Base-by-base conservation (phyloP, 2,113 vertebrate species). In the Mus spicilegus region DNA sequence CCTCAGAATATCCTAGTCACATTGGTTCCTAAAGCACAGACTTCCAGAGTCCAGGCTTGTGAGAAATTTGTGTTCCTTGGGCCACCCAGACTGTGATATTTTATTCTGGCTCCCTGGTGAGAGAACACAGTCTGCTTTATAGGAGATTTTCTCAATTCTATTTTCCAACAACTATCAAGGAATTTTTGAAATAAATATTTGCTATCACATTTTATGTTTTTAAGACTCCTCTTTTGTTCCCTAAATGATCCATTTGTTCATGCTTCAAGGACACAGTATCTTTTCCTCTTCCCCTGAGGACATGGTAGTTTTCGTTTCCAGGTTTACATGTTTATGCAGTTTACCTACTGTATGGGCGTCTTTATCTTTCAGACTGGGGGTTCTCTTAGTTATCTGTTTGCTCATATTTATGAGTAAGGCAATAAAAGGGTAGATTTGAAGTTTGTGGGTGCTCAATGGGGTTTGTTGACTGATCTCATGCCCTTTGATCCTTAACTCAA, bases 401-500 rank as follows among this genome's bases (percentile, higher is more conserved):
- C 12, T 96, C 58, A 58, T 58, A 30, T 86, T 72, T 76, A 77
- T 96, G 58, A 90, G 17, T 70, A 84, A 76, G n/a, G 22, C 36
- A 20, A 46, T 76, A 46, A 80, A 85, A 94, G 87, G 69, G 19
- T 46, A 56, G 56, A 78, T 30, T 58, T 81, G 36, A 86, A 67
- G 17, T 12, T 76, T 30, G 42, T 73, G 54, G 65, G 22, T 20
- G 33, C 82, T 58, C 3, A 46, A 0, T 73, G 26, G 42, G 69
- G 26, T 39, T n/a, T 95, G 17, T 54, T 86, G 56, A 77, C 39
- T 67, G 33, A 33, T 28, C 72, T 90, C 82, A 13, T 26, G n/a
- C 51, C n/a, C 90, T 94, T 93, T 94, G 76, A 90, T 95, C 72
- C 92, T 89, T 67, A 91, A 86, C 72, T 54, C 26, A 30, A 76